Evolutionary conservation across 2,797 vertebrate genomes (phyloP).

Genomic region (Aselliscus stoliczkanus): DNA sequence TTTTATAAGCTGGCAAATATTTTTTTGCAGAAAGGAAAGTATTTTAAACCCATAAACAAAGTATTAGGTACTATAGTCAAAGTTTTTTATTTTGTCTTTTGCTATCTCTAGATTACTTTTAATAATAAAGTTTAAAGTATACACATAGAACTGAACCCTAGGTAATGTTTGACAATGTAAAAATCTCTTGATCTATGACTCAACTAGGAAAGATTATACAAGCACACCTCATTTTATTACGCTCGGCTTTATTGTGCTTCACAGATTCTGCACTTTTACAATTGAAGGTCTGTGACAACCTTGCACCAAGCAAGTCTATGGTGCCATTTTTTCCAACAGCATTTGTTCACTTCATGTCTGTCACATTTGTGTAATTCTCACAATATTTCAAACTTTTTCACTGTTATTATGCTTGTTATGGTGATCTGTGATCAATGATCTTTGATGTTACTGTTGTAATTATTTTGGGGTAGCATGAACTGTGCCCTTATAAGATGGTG

Average conservation of each 20-base stretch:
- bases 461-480: background rate
- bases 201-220: background rate
- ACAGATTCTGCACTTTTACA: background rate
- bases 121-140: conserved; percentile 20
- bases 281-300: background rate
- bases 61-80: background rate
- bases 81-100: background rate
- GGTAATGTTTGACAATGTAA: background rate
- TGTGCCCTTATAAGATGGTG: background rate
- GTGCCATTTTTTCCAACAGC: background rate
- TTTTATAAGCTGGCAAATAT: conserved; percentile 22
- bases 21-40: background rate
- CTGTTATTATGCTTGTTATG: background rate
- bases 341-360: background rate
- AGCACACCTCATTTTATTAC: background rate
- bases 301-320: background rate
- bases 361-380: background rate
- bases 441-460: background rate
- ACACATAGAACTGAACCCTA: background rate
- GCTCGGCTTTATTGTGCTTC: background rate
- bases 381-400: background rate
- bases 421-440: background rate
- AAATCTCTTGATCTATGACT: background rate
- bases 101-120: background rate
- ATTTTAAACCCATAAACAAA: background rate